These are phyloP conservation scores for Heterotis niloticus DNA, from an alignment of 2,113 vertebrate genomes.

Conservation along the genomic window DNA sequence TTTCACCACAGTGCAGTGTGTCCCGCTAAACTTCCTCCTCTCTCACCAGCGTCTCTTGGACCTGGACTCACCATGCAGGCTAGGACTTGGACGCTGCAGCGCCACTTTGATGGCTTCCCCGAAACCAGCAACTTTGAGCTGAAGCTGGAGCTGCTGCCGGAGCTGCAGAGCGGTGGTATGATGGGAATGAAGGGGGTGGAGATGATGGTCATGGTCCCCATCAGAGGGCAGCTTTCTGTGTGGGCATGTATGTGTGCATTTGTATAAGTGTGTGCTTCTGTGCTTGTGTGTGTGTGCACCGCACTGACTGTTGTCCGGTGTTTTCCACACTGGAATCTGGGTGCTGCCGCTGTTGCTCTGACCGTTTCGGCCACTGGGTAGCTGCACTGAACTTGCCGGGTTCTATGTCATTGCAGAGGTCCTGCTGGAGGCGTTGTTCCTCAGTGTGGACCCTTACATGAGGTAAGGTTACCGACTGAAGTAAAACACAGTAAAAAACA, in stretches of 20 bases:
- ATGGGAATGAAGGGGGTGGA: too few species aligned
- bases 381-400: not conserved
- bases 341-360: too few species aligned
- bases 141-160: constrained; percentile 66
- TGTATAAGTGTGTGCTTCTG: too few species aligned
- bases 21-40: not conserved
- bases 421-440: constrained; percentile 77
- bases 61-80: constrained; percentile 63
- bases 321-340: too few species aligned
- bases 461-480: constrained; percentile 63
- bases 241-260: not conserved
- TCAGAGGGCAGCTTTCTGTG: not conserved
- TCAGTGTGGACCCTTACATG: constrained; percentile 87
- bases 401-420: constrained; percentile 67
- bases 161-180: constrained; percentile 75
- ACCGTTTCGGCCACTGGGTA: too few species aligned
- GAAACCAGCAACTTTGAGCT: constrained; percentile 72
- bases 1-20: not conserved
- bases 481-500: constrained; percentile 13
- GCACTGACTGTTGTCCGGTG: not conserved
- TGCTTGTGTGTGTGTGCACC: not conserved
- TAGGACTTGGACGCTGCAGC: constrained; percentile 70
- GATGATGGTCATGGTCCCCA: not conserved
- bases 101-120: constrained; percentile 75
- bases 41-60: not conserved